Percentiles rank a stretch among this genome's conserved stretches.
These are phyloP conservation scores for Nomada fabriciana DNA, from an alignment of 2,888 invertebrate species.

Conservation along the genomic window DNA sequence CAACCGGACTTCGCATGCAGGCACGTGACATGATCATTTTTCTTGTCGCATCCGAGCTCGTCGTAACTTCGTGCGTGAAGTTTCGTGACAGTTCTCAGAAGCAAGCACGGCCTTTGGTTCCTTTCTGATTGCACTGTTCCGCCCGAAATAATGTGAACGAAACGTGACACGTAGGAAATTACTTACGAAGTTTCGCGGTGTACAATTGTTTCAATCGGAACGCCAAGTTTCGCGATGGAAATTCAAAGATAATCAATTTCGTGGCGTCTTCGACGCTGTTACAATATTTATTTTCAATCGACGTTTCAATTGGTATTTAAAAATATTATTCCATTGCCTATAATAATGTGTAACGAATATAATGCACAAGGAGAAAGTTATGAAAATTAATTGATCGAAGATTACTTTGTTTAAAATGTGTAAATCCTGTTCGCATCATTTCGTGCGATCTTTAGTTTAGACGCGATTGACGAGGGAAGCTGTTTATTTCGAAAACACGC, in stretches of 20 bases:
- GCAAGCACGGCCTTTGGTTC: not conserved
- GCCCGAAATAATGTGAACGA: constrained; percentile 8
- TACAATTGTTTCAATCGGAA: not conserved
- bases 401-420: not conserved
- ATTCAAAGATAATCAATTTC: not conserved
- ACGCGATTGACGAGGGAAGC: not conserved
- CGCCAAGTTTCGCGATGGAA: not conserved
- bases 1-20: constrained; percentile 35
- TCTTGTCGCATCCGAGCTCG: constrained; percentile 37
- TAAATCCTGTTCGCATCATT: not conserved
- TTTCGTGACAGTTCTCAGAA: constrained; percentile 6
- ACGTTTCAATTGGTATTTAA: too few species aligned
- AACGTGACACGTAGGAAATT: not conserved
- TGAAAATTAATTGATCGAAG: too few species aligned
- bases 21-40: constrained; percentile 39
- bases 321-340: too few species aligned
- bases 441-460: not conserved
- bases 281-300: not conserved
- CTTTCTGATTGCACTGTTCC: not conserved
- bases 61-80: constrained; percentile 41
- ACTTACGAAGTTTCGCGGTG: too few species aligned
- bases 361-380: too few species aligned
- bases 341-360: too few species aligned
- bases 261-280: not conserved
- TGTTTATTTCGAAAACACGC: not conserved